Percentiles rank a stretch among this genome's conserved stretches.
Conservation (phyloP, 2,888 invertebrate genomes). For the Agrochola circellaris region DNA sequence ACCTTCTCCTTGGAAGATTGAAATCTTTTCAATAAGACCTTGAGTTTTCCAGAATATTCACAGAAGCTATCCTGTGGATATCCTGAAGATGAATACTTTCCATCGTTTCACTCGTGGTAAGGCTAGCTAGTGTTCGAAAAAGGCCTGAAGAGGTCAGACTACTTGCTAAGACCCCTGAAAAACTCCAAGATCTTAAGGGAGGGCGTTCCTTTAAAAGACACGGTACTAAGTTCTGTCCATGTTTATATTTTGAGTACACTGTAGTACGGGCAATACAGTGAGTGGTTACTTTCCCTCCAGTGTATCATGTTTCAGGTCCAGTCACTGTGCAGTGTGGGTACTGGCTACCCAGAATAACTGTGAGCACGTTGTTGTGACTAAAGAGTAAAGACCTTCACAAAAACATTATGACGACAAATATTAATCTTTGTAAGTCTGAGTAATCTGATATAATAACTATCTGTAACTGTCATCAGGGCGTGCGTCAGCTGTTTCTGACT, state of each 20-base stretch:
- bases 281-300: constrained; percentile 50
- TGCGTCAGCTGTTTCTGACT: constrained; percentile 50
- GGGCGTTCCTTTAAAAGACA: neutral
- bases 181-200: neutral
- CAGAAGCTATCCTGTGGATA: neutral
- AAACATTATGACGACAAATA: constrained; percentile 41
- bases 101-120: neutral
- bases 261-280: constrained; percentile 23
- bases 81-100: neutral
- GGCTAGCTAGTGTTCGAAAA: neutral
- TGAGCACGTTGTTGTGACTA: constrained; percentile 45
- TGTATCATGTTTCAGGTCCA: constrained; percentile 47
- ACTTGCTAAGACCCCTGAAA: neutral
- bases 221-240: neutral
- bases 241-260: constrained; percentile 17
- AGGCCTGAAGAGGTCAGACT: neutral
- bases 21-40: neutral
- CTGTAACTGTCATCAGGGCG: constrained; percentile 36
- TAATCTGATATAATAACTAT: constrained; percentile 52
- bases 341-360: constrained; percentile 48
- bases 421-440: constrained; percentile 54
- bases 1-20: neutral
- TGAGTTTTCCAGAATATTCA: neutral
- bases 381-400: constrained; percentile 34
- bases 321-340: constrained; percentile 7